These are phyloP conservation scores for Caloenas nicobarica DNA, from an alignment of 2,113 vertebrate species.

Conservation along the genomic window DNA sequence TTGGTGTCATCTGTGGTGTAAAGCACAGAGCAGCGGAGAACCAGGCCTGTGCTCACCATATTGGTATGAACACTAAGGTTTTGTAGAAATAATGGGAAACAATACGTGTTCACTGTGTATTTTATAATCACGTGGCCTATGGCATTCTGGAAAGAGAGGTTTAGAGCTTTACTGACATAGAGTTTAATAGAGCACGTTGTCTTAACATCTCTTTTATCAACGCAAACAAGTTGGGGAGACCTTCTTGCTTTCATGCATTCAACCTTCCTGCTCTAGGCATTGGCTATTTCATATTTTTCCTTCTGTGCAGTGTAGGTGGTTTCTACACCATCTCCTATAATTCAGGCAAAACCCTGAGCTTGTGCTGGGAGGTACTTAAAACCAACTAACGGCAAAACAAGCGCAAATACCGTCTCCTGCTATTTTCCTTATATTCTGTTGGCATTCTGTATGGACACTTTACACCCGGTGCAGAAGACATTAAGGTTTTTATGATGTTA, in stretches of 20 bases:
- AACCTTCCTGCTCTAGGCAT: neutral
- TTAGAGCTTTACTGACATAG: neutral
- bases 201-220: no score
- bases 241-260: neutral
- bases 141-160: neutral
- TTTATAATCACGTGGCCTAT: rapidly evolving
- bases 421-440: rapidly evolving
- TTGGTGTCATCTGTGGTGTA: rapidly evolving
- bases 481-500: neutral
- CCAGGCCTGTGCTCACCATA: rapidly evolving
- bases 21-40: neutral
- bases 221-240: no score
- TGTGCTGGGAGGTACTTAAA: neutral
- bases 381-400: neutral
- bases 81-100: neutral
- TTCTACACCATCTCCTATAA: neutral
- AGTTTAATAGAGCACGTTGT: neutral
- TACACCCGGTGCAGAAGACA: rapidly evolving
- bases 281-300: neutral
- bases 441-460: rapidly evolving
- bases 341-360: neutral
- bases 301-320: neutral
- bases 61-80: neutral
- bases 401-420: rapidly evolving
- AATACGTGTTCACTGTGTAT: rapidly evolving